Evolutionary conservation across 2,888 invertebrate species (phyloP).

Genomic region (Nemotelus nigrinus): DNA sequence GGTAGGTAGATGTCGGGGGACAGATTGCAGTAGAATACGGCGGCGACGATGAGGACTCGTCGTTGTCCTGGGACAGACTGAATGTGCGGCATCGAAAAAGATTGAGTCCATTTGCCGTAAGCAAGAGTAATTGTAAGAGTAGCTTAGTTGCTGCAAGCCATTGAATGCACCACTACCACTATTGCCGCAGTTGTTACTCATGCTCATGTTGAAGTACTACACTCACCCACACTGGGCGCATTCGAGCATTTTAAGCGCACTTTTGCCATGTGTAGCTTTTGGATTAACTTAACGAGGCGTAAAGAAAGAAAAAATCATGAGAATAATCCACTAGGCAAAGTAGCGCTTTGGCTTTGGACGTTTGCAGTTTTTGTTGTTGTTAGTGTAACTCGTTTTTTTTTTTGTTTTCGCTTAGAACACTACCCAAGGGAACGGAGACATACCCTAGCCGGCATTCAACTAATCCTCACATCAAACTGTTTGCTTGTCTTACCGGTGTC

Average conservation of each 20-base stretch:
- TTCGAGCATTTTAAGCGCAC: not conserved
- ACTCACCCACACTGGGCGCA: not conserved
- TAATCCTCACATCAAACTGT: conserved; percentile 52
- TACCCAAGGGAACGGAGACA: not conserved
- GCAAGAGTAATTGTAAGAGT: conserved; percentile 2
- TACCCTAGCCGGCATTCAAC: conserved; percentile 26
- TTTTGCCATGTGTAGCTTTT: not conserved
- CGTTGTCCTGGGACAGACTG: not conserved
- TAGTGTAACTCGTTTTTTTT: not conserved
- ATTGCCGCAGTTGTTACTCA: not conserved
- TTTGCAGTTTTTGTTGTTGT: not conserved
- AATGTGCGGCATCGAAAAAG: conserved; percentile 15
- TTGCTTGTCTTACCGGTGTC: conserved; percentile 46
- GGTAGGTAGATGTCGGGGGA: conserved; percentile 11
- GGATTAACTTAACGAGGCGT: conserved; percentile 22
- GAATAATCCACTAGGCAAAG: conserved; percentile 19
- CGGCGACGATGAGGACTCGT: too few relatives aligned
- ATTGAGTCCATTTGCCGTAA: conserved; percentile 12
- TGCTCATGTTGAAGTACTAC: not conserved
- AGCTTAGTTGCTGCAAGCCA: not conserved
- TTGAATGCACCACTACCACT: not conserved
- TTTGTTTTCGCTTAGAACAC: not conserved
- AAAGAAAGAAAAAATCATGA: conserved; percentile 20
- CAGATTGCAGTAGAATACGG: not conserved
- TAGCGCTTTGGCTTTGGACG: not conserved